These are phyloP conservation scores for Coendou prehensilis DNA, from an alignment of 2,797 vertebrate genomes.

Conservation along the genomic window DNA sequence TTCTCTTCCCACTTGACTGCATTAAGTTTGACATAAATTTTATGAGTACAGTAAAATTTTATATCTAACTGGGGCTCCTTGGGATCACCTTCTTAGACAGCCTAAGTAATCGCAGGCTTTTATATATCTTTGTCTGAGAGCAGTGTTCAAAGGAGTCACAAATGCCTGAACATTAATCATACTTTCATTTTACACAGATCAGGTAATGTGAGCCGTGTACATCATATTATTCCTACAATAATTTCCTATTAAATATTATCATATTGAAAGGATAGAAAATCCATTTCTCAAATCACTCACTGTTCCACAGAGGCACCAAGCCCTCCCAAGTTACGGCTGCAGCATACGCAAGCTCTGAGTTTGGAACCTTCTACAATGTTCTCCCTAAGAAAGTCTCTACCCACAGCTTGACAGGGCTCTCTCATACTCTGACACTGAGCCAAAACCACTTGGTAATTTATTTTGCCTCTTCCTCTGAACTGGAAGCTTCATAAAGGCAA, in stretches of 20 bases:
- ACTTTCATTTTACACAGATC: constrained; percentile 76
- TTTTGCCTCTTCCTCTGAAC: not conserved
- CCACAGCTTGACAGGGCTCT: fast-evolving
- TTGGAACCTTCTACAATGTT: not conserved
- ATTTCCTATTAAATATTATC: constrained; percentile 74
- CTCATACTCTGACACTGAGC: not conserved
- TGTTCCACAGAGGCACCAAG: not conserved
- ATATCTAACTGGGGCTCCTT: constrained; percentile 71
- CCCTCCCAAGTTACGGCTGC: not conserved
- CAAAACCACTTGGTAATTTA: not conserved
- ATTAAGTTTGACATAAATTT: constrained; percentile 73
- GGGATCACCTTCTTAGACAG: constrained; percentile 77
- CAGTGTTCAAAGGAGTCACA: not conserved
- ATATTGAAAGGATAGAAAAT: constrained; percentile 60
- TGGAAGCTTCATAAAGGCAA: not conserved
- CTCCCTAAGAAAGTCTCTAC: not conserved
- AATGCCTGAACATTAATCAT: constrained; percentile 72
- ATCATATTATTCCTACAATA: constrained; percentile 63
- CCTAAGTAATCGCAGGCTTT: constrained; percentile 67
- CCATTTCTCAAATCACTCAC: constrained; percentile 59
- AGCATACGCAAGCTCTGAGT: not conserved
- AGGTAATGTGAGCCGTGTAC: constrained; percentile 57
- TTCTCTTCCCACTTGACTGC: constrained; percentile 42
- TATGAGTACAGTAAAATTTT: constrained; percentile 82
- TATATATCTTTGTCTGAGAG: constrained; percentile 71